A percentile compares a stretch with the other conserved stretches of the same genome.
Conservation (phyloP, 2,888 invertebrate genomes). For the Tachina lurida region DNA sequence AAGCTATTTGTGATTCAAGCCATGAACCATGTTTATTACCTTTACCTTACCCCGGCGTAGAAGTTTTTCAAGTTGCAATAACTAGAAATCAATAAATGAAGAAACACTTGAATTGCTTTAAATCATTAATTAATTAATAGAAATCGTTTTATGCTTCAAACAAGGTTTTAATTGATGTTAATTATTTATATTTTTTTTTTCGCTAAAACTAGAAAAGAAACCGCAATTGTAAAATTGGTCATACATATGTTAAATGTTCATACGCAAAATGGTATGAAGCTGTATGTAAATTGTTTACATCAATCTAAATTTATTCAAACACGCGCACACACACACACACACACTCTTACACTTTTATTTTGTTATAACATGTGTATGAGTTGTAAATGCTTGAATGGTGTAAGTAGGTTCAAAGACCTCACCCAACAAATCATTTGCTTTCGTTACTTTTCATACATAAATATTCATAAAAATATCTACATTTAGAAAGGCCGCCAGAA, state of each 20-base stretch:
- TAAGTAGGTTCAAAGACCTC: conserved; percentile 68
- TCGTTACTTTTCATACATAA: conserved; percentile 55
- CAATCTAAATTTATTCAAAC: neutral
- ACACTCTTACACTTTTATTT: neutral
- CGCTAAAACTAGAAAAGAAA: neutral
- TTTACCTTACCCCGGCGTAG: neutral
- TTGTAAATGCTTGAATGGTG: conserved; percentile 18
- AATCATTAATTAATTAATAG: neutral
- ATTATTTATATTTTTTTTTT: neutral
- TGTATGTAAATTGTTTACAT: neutral
- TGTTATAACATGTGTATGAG: neutral
- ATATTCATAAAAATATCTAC: conserved; percentile 26
- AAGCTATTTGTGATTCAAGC: no score
- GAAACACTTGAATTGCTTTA: neutral
- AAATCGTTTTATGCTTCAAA: neutral
- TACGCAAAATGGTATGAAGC: neutral
- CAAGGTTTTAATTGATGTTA: neutral
- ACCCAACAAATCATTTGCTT: conserved; percentile 69
- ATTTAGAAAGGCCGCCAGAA: conserved; percentile 66
- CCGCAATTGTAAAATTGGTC: neutral
- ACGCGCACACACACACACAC: neutral
- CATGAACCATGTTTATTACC: neutral
- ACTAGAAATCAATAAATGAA: neutral
- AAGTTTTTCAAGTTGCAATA: neutral
- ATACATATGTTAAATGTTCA: neutral